Percentiles rank a stretch among this genome's conserved stretches.
Conservation (phyloP, 2,797 vertebrate species). For the Nothura maculosa region DNA sequence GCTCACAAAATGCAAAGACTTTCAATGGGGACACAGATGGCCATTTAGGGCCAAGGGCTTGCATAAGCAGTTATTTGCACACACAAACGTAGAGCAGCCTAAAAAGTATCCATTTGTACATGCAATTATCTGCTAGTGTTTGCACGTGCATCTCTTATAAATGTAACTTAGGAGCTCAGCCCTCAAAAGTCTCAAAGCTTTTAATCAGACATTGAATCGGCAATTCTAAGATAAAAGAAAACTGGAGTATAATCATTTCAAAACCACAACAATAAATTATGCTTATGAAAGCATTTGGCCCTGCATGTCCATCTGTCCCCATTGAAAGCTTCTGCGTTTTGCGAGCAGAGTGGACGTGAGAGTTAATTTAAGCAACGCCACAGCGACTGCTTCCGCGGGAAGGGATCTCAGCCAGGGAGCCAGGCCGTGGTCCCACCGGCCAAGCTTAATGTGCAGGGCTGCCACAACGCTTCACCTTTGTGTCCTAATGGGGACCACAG, state of each 20-base stretch:
- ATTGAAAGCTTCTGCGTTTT: background rate
- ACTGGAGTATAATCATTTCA: background rate
- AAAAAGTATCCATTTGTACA: background rate
- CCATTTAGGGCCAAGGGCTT: background rate
- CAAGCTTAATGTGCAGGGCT: background rate
- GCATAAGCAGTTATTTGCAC: constrained; percentile 24
- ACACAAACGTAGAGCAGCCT: background rate
- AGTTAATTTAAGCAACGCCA: background rate
- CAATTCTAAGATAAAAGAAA: constrained; percentile 52
- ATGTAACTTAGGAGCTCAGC: background rate
- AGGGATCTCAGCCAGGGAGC: background rate
- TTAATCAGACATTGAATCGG: constrained; percentile 22
- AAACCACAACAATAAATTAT: background rate
- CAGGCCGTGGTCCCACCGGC: background rate
- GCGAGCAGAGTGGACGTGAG: background rate
- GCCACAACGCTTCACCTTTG: background rate
- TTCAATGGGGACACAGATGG: background rate
- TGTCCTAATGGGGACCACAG: background rate
- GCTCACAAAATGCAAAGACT: constrained; percentile 1
- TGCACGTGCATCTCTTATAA: background rate
- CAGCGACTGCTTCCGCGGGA: background rate
- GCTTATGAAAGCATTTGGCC: constrained; percentile 29
- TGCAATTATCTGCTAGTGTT: constrained; percentile 19
- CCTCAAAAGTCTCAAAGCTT: constrained; percentile 47
- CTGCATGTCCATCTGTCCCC: constrained; percentile 7